Evolutionary conservation across 2,888 invertebrate genomes (phyloP), one percentile per base, ranked within the genome.

Genomic region (Cordilura impudica): DNA sequence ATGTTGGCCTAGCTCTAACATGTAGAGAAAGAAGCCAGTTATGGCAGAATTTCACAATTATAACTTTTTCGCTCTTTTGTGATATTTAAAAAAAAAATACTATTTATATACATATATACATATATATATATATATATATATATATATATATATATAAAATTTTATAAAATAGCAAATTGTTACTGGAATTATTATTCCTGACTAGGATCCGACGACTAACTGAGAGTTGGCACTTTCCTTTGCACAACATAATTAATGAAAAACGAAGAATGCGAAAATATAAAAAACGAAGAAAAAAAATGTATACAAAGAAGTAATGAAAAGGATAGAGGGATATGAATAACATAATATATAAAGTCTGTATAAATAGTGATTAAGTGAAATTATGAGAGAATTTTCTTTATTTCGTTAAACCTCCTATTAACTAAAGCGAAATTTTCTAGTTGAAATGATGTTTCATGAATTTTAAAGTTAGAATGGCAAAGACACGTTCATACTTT

Each of bases 171-270:
- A 53, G 19, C 66, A 61, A 61, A 4, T 23, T 49, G 45, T 60
- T 75, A 65, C 56, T 70, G 43, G 69, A 70, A 76, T 70, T 63
- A 54, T 43, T 70, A 60, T 70, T 76, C 69, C 75, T 76, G 75
- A 76, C 54, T 63, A 76, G 69, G 75, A 65, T 76, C 75, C 63
- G 75, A 23, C 63, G 69, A 39, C 29, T 63, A 70, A 76, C 69
- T 4, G 4, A 26, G 67, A 76, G 75, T 76, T 76, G 75, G 69
- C 63, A 63, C 75, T 76, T 75, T 63, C 54, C 47, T 67, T 56
- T 63, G 7, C 35, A 69, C 69, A 75, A 49, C 69, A 43, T 75
- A 76, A 76, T 76, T 76, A 70, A 69, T 65, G 54, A 70, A 76
- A n/a, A n/a, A 51, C 51, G 63, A 70, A 69, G 53, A 69, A 76